phyloP scores from a whole-genome alignment of 2,113 vertebrate genomes.

The Lethenteron reissneri region DNA sequence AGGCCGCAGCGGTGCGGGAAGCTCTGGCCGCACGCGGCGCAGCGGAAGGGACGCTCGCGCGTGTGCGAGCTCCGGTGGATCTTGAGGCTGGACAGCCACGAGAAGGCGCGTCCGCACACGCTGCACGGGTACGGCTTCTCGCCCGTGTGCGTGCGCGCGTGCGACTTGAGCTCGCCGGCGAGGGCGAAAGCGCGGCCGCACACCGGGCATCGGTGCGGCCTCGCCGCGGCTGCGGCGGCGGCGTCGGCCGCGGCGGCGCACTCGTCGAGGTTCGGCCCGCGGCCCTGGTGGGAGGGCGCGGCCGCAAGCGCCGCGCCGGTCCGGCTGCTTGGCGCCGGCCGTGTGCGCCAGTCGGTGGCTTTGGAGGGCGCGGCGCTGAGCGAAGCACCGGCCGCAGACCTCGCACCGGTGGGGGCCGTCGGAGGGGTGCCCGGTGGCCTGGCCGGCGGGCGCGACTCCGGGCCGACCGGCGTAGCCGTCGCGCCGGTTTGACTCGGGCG shows the following conservation, averaged over 20 bases:
- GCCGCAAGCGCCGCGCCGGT: no score
- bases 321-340: neutral
- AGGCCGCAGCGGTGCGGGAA: neutral
- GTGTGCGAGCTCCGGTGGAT: neutral
- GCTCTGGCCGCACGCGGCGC: neutral
- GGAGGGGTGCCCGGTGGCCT: neutral
- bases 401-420: slow-evolving; percentile 4
- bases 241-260: no score
- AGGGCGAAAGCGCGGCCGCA: neutral
- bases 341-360: neutral
- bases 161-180: neutral
- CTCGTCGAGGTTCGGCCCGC: no score
- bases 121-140: neutral
- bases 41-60: neutral
- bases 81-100: neutral
- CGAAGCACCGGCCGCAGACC: neutral
- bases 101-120: neutral
- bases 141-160: neutral
- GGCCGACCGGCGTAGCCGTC: no score
- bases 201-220: neutral
- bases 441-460: no score
- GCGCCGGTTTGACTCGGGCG: no score
- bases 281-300: no score
- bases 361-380: neutral
- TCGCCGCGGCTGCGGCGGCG: neutral